Conservation (phyloP, 1,140 invertebrate genomes). For the Phymorhynchus buccinoides region DNA sequence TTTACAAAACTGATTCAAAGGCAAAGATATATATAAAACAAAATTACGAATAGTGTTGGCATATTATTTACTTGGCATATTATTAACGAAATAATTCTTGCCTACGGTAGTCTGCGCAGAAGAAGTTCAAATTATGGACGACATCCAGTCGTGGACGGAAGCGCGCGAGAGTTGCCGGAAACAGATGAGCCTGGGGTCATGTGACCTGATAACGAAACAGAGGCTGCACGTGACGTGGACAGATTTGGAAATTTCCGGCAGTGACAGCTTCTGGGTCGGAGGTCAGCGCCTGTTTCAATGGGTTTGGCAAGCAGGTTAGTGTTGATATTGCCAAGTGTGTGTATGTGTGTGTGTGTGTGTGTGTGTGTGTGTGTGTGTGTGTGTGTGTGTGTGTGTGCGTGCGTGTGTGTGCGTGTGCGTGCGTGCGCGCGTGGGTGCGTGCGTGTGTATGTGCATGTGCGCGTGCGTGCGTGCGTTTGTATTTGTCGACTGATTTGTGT, state of each 20-base stretch:
- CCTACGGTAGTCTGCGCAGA: no score
- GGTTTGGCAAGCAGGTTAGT: not conserved
- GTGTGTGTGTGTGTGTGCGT: conserved; percentile 5
- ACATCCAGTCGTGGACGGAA: not conserved
- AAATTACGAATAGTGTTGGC: no score
- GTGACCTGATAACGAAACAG: not conserved
- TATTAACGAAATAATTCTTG: no score
- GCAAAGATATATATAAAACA: no score
- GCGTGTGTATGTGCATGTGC: not conserved
- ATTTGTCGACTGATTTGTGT: no score
- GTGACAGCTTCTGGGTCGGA: not conserved
- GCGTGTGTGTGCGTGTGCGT: conserved; percentile 1
- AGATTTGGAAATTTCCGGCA: not conserved
- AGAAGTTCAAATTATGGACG: no score
- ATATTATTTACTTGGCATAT: no score
- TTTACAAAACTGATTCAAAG: no score
- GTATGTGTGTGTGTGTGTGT: not conserved
- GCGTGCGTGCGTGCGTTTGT: not conserved
- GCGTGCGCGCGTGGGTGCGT: not conserved
- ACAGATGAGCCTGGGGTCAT: not conserved
- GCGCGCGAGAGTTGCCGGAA: not conserved
- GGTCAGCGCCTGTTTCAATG: not conserved
- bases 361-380: not conserved
- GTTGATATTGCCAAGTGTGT: not conserved
- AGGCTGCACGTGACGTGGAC: not conserved